Conservation (phyloP, 92 coral and sea anemone genomes). For the Galaxea fascicularis region DNA sequence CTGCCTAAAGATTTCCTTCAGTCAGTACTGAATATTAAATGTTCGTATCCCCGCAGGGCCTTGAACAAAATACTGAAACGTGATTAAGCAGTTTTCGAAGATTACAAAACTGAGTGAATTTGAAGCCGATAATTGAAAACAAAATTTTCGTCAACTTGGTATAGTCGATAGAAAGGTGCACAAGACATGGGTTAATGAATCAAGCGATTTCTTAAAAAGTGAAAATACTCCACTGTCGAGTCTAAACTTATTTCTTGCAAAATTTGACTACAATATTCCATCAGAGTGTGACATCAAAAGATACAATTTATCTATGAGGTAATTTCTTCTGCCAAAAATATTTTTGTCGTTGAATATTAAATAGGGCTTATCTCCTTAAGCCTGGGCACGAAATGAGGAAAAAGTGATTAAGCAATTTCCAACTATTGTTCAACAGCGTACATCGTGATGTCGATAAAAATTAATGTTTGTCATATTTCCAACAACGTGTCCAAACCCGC, state of each 20-base stretch:
- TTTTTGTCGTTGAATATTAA: conserved; percentile 42
- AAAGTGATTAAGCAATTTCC: background rate
- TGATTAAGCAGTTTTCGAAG: background rate
- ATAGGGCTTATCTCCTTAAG: conserved; percentile 3
- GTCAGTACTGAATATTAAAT: background rate
- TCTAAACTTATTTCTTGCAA: background rate
- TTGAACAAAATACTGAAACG: background rate
- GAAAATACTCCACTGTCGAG: too few species aligned
- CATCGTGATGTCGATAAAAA: background rate
- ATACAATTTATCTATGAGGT: conserved; percentile 41
- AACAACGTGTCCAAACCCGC: background rate
- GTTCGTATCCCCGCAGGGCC: background rate
- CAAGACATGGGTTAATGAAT: background rate
- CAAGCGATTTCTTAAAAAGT: background rate
- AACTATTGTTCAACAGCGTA: background rate
- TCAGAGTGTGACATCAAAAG: conserved; percentile 36
- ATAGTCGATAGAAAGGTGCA: background rate
- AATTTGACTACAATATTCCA: conserved; percentile 16
- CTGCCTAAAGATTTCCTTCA: background rate
- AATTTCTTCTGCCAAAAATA: conserved; percentile 26
- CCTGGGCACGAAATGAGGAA: conserved; percentile 32
- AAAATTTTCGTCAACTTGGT: background rate
- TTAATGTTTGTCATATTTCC: background rate
- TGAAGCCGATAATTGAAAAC: background rate
- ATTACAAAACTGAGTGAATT: background rate